phyloP scores from a whole-genome alignment of 2,888 invertebrate genomes.

The Lycaena phlaeas region DNA sequence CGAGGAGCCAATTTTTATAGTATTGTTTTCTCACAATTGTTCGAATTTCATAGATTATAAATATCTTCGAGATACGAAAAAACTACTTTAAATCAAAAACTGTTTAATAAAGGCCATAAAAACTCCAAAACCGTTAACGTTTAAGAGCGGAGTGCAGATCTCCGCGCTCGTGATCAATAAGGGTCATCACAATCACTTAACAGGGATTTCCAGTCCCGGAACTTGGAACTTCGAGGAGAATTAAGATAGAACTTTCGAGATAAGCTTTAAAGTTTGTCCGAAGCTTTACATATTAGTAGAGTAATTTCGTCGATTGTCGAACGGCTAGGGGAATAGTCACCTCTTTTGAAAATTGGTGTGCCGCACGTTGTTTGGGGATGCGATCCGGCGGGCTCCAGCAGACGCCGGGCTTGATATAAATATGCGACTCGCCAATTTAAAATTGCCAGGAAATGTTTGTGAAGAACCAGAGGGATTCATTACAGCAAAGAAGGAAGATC shows the following conservation, averaged over 20 bases:
- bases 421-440: background rate
- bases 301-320: background rate
- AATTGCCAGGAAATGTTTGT: background rate
- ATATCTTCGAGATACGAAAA: too few relatives aligned
- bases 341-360: background rate
- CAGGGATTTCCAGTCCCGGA: background rate
- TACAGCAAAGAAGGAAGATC: too few relatives aligned
- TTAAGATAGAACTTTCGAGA: too few relatives aligned
- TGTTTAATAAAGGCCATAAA: too few relatives aligned
- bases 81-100: too few relatives aligned
- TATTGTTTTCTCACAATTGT: too few relatives aligned
- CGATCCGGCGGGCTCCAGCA: background rate
- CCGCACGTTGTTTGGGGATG: background rate
- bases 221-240: background rate
- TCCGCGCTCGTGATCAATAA: too few relatives aligned
- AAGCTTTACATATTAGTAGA: background rate
- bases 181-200: constrained; percentile 2
- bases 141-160: too few relatives aligned
- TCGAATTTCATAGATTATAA: too few relatives aligned
- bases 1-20: too few relatives aligned
- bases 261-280: background rate
- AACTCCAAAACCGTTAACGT: too few relatives aligned
- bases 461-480: too few relatives aligned
- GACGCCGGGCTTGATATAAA: background rate
- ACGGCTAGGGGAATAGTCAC: background rate